phyloP scores from a whole-genome alignment of 2,797 vertebrate species.

The Monodelphis domestica region DNA sequence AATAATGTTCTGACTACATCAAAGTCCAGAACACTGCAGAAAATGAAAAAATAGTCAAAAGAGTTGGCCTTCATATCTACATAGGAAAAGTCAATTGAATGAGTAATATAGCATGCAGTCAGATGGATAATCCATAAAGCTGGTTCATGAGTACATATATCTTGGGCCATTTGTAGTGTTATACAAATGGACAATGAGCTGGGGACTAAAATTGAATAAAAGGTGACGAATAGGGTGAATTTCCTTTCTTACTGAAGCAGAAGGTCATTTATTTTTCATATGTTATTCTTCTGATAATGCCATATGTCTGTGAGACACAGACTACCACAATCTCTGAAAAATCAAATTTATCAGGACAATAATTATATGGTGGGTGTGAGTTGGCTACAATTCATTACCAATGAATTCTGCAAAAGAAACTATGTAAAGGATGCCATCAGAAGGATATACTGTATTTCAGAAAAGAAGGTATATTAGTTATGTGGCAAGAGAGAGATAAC shows the following conservation, averaged over 20 bases:
- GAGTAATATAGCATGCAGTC: not conserved
- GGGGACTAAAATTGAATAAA: not conserved
- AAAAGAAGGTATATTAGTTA: not conserved
- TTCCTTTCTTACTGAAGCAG: not conserved
- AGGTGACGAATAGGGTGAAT: not conserved
- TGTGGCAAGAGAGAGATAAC: not conserved
- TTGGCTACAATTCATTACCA: not conserved
- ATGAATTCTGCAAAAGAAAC: not conserved
- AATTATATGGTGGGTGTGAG: not conserved
- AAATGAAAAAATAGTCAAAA: not conserved
- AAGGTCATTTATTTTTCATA: not conserved
- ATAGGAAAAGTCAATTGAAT: not conserved
- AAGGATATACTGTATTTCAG: not conserved
- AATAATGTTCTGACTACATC: not conserved
- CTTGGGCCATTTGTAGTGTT: too few relatives aligned
- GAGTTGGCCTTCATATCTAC: not conserved
- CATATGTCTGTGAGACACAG: not conserved
- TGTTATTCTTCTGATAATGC: not conserved
- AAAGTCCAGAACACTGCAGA: not conserved
- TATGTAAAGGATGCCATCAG: not conserved
- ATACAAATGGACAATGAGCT: not conserved
- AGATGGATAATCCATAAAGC: not conserved
- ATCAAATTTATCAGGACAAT: not conserved
- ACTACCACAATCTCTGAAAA: not conserved
- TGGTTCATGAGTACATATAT: not conserved